Evolutionary conservation across 2,797 vertebrate genomes (phyloP), one percentile per base, ranked within the genome.

Genomic region (Xyrichtys novacula): DNA sequence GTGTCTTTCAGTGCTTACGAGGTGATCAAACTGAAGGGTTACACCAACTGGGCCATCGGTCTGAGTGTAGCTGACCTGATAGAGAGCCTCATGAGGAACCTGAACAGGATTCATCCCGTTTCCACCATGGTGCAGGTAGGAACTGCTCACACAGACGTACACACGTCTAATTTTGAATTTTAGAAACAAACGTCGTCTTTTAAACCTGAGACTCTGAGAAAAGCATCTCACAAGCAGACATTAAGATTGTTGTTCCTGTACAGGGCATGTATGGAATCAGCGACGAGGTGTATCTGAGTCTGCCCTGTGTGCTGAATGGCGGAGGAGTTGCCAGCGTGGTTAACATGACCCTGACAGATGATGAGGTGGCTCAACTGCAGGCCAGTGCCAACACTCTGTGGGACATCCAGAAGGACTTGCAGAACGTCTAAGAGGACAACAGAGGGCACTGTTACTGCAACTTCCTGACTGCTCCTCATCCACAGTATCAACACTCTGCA

Each of bases 1-100:
- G 54, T 79, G 29, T 79, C 20, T 68, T 80, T 34, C 83, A 98
- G 97, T 89, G 97, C 97, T 46, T 98, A 99, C 6, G 96, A 98
- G 80, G 96, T 99, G 76, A 99, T 98, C 93, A 97, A 74, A 81
- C 95, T 98, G 29, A 98, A 99, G 86, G 97, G 97, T 32, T 99
- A 97, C 81, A 98, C 97, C 31, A 99, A 98, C 94, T 99, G 97
- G 97, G 97, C 97, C 73, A 98, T 98, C 61, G 97, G 97, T 47
- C 84, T 99, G 55, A 99, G 97, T 4, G 96, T 98, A 56, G 97
- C 96, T 12, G 96, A 98, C 60, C 92, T 99, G 47, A 93, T 94
- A 4, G 97, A 99, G 77, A 96, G 94, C 67, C 94, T 99, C n/a
- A 80, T 97, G 60, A 97, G 95, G 88, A 97, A 98, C 83, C 88